Percentiles rank a stretch among this genome's conserved stretches.
phyloP scores from a whole-genome alignment of 2,113 vertebrate genomes.

The Sardina pilchardus region DNA sequence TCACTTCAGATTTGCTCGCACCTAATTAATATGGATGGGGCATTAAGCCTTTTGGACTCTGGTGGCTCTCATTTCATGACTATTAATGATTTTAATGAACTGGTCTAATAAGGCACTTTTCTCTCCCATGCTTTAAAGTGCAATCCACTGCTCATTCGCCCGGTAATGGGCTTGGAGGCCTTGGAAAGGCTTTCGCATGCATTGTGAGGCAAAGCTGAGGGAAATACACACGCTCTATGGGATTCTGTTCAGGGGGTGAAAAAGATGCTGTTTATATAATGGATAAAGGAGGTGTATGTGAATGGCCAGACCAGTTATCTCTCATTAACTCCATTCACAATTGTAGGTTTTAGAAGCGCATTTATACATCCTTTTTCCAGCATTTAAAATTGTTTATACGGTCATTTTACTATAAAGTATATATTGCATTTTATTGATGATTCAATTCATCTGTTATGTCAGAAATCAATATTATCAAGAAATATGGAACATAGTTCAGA shows the following conservation, averaged over 20 bases:
- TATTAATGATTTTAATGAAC: slow-evolving; percentile 99
- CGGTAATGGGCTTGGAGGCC: slow-evolving; percentile 18
- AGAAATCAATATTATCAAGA: neutral
- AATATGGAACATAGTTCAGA: neutral
- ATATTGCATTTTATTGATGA: neutral
- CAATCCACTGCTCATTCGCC: slow-evolving; percentile 28
- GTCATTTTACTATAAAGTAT: neutral
- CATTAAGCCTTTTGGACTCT: slow-evolving; percentile 99
- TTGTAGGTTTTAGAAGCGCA: neutral
- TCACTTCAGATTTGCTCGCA: slow-evolving; percentile 94
- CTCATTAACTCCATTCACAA: neutral
- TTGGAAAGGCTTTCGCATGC: slow-evolving; percentile 12
- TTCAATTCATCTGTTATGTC: neutral
- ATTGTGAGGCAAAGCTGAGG: neutral
- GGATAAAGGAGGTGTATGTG: neutral
- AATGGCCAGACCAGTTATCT: neutral
- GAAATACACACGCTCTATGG: neutral
- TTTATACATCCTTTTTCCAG: neutral
- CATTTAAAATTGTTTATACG: neutral
- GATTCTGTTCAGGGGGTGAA: neutral
- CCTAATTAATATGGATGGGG: slow-evolving; percentile 99
- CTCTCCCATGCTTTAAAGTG: slow-evolving; percentile 84
- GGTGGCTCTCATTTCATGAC: slow-evolving; percentile 99
- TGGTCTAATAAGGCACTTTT: slow-evolving; percentile 98
- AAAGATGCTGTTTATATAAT: neutral